These are phyloP conservation scores for Carabus problematicus DNA, from an alignment of 2,888 invertebrate species.

Conservation along the genomic window DNA sequence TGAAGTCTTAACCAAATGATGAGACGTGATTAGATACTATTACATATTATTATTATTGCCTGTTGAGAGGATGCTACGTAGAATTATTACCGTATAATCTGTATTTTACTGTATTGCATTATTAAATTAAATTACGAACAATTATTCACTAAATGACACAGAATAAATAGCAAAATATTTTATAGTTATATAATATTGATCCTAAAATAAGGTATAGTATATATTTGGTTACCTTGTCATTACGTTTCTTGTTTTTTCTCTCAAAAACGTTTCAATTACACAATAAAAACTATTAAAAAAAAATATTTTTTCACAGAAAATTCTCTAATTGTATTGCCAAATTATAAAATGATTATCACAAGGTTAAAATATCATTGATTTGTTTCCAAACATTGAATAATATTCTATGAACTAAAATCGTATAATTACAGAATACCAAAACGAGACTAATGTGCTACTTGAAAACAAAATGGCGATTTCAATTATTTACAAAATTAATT, in stretches of 20 bases:
- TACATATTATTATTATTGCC: not conserved
- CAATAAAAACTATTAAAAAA: not conserved
- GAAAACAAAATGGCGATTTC: not conserved
- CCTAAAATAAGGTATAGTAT: conserved; percentile 37
- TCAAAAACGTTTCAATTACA: not conserved
- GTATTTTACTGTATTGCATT: conserved; percentile 22
- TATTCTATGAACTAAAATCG: not conserved
- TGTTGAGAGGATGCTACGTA: not conserved
- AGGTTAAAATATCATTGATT: not conserved
- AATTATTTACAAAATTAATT: conserved; percentile 17
- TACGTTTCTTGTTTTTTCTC: not conserved
- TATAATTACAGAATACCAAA: not conserved
- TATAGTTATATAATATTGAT: conserved; percentile 25
- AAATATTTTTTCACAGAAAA: not conserved
- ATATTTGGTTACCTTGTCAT: conserved; percentile 40
- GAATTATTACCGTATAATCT: conserved; percentile 15
- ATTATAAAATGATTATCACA: conserved; percentile 4
- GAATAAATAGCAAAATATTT: conserved; percentile 40
- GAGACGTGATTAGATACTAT: no score
- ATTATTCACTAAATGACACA: conserved; percentile 29
- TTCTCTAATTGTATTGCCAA: conserved; percentile 1
- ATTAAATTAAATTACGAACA: conserved; percentile 27
- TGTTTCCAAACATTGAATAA: not conserved
- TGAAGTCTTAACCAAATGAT: no score
- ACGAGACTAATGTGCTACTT: not conserved